Evolutionary conservation across 2,797 vertebrate genomes (phyloP).

Genomic region (Bufotes viridis): DNA sequence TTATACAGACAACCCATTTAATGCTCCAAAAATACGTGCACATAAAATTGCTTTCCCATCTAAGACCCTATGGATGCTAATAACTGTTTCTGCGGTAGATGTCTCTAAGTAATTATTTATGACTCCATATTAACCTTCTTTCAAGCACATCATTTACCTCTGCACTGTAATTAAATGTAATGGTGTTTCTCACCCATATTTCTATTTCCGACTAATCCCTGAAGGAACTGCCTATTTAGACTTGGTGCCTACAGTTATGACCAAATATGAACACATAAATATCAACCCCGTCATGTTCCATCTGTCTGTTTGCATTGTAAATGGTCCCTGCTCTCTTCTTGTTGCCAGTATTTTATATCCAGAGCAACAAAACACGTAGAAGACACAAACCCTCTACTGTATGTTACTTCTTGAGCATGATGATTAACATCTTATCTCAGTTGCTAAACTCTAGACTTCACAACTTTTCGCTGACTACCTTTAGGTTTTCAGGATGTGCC

Average conservation of each 20-base stretch:
- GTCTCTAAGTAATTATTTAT: not conserved
- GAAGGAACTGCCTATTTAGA: not conserved
- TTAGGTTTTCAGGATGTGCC: slow-evolving; percentile 46
- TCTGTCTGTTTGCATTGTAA: slow-evolving; percentile 11
- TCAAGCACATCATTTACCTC: not conserved
- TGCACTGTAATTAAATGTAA: not conserved
- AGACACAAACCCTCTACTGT: not conserved
- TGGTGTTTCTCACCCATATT: not conserved
- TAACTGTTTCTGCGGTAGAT: not conserved
- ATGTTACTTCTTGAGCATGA: not conserved
- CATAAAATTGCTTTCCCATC: not conserved
- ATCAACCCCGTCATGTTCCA: slow-evolving; percentile 21
- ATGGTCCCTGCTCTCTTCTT: not conserved
- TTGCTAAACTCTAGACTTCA: slow-evolving; percentile 39
- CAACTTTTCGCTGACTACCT: slow-evolving; percentile 46
- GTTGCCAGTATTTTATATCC: slow-evolving; percentile 43
- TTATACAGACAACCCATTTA: not conserved
- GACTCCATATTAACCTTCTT: not conserved
- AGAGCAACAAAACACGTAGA: slow-evolving; percentile 30
- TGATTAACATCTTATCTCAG: slow-evolving; percentile 56
- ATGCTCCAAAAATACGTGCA: not conserved
- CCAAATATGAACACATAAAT: slow-evolving; percentile 21
- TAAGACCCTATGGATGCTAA: not conserved
- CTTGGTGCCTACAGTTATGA: not conserved
- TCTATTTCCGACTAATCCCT: not conserved